Conservation (phyloP, 1,140 invertebrate genomes). For the Leptoteleia sp. region DNA sequence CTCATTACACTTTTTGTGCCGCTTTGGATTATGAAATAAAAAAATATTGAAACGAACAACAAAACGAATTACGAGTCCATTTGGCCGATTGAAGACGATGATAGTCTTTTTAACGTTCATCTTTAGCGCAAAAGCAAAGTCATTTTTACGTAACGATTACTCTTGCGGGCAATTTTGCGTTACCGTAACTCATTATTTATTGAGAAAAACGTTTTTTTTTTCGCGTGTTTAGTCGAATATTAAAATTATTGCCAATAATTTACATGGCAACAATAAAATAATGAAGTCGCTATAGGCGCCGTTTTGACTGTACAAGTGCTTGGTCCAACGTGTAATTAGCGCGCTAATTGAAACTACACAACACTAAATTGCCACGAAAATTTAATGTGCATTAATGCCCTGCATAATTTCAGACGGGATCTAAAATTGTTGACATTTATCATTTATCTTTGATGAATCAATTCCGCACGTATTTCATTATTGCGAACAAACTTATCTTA, state of each 20-base stretch:
- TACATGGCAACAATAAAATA: conserved; percentile 23
- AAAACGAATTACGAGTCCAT: conserved; percentile 10
- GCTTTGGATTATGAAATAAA: conserved; percentile 26
- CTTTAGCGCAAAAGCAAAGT: background rate
- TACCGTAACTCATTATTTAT: too few relatives aligned
- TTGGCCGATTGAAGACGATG: background rate
- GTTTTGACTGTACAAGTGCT: conserved; percentile 6
- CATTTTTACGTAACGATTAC: conserved; percentile 10
- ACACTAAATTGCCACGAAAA: conserved; percentile 32
- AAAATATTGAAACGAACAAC: conserved; percentile 17
- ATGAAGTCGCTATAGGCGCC: conserved; percentile 10
- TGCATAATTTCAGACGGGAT: conserved; percentile 7
- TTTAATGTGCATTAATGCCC: conserved; percentile 15
- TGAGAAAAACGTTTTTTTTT: conserved; percentile 2
- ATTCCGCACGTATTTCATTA: conserved; percentile 16
- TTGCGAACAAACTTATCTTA: background rate
- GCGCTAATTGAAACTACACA: conserved; percentile 29
- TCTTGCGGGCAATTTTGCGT: too few relatives aligned
- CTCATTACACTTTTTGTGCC: conserved; percentile 14
- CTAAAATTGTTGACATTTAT: conserved; percentile 25
- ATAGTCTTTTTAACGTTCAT: background rate
- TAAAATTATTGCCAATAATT: conserved; percentile 19
- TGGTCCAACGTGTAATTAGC: conserved; percentile 34
- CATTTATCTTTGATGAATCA: conserved; percentile 30
- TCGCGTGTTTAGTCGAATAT: conserved; percentile 1